Percentiles rank a stretch among this genome's conserved stretches.
Evolutionary conservation across 2,888 invertebrate species (phyloP).

Genomic region (Branchipolynoe longqiensis): DNA sequence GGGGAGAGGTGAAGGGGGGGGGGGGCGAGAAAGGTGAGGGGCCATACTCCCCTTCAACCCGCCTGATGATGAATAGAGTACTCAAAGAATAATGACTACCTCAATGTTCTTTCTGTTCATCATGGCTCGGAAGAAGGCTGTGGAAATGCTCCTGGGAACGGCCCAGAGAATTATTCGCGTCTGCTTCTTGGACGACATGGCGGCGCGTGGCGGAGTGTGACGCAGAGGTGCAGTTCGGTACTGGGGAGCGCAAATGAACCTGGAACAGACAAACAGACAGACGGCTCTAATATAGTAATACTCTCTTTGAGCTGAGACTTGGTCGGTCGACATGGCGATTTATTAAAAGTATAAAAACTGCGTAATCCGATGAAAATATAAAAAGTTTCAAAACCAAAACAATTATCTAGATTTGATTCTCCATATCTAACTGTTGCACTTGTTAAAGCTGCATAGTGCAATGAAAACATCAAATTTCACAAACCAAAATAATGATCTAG

Average conservation of each 20-base stretch:
- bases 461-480: too few relatives aligned
- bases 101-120: conserved; percentile 70
- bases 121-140: conserved; percentile 74
- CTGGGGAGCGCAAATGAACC: neutral
- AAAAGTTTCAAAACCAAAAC: too few relatives aligned
- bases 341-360: too few relatives aligned
- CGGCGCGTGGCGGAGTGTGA: neutral
- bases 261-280: neutral
- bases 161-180: conserved; percentile 70
- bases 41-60: neutral
- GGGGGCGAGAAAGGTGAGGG: neutral
- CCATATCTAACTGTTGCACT: too few relatives aligned
- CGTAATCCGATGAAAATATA: too few relatives aligned
- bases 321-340: too few relatives aligned
- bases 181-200: conserved; percentile 59
- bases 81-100: conserved; percentile 62
- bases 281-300: too few relatives aligned
- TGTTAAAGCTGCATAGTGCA: too few relatives aligned
- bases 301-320: too few relatives aligned
- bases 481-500: too few relatives aligned
- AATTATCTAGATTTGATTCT: too few relatives aligned
- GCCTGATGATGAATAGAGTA: conserved; percentile 8
- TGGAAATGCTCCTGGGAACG: conserved; percentile 73
- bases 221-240: neutral
- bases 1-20: neutral